These are phyloP conservation scores for Myopa tessellatipennis DNA, from an alignment of 2,888 invertebrate species.

Conservation along the genomic window DNA sequence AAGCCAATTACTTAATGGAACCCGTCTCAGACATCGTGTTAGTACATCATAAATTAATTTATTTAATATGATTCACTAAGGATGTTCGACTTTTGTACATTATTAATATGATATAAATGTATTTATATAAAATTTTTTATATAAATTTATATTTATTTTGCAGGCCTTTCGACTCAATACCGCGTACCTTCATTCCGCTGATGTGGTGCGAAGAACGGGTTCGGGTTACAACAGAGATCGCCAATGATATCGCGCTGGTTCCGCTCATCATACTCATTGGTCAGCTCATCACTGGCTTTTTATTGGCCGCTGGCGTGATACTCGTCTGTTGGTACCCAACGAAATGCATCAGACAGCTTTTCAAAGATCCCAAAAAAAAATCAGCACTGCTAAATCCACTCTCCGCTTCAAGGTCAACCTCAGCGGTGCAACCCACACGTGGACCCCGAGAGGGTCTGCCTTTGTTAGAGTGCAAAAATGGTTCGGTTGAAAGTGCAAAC, in stretches of 20 bases:
- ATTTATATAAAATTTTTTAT: neutral
- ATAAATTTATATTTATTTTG: slow-evolving; percentile 34
- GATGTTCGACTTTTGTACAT: neutral
- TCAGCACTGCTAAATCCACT: slow-evolving; percentile 53
- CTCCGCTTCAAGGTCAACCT: slow-evolving; percentile 35
- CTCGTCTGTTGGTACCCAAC: slow-evolving; percentile 65
- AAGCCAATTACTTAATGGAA: slow-evolving; percentile 79
- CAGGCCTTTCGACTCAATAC: slow-evolving; percentile 55
- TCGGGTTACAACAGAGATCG: slow-evolving; percentile 71
- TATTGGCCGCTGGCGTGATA: slow-evolving; percentile 67
- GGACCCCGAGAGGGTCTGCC: slow-evolving; percentile 50
- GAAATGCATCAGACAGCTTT: slow-evolving; percentile 54
- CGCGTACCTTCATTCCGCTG: slow-evolving; percentile 76
- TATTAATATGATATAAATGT: neutral
- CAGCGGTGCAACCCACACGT: slow-evolving; percentile 26
- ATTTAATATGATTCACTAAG: no score
- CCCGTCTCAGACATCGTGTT: slow-evolving; percentile 74
- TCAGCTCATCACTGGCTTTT: slow-evolving; percentile 68
- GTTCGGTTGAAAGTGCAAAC: slow-evolving; percentile 27
- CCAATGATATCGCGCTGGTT: slow-evolving; percentile 70
- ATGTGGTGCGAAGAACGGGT: slow-evolving; percentile 83
- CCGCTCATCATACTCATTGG: slow-evolving; percentile 71
- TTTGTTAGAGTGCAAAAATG: slow-evolving; percentile 52
- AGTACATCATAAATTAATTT: slow-evolving; percentile 58
- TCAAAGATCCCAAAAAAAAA: slow-evolving; percentile 59